phyloP scores from a whole-genome alignment of 2,888 invertebrate genomes.

The Chrysolina americana region DNA sequence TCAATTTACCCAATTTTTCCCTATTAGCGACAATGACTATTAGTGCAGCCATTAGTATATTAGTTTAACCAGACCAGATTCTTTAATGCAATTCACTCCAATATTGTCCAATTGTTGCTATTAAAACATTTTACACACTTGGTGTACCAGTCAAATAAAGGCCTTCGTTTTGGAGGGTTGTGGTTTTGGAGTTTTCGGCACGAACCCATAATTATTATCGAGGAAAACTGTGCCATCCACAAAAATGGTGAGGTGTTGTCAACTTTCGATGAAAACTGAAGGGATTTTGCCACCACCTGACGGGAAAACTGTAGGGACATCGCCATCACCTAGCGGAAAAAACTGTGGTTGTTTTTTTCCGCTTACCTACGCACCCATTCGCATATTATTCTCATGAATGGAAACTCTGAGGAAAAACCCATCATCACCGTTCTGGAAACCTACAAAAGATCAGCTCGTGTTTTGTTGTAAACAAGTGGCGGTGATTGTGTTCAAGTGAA shows the following conservation, averaged over 20 bases:
- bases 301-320: neutral
- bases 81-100: constrained; percentile 71
- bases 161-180: constrained; percentile 66
- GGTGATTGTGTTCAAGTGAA: constrained; percentile 22
- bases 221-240: neutral
- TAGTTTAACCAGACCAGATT: constrained; percentile 71
- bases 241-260: too few relatives aligned
- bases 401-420: constrained; percentile 16
- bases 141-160: constrained; percentile 67
- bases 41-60: constrained; percentile 70
- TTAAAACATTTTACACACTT: constrained; percentile 69
- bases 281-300: neutral
- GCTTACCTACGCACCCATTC: too few relatives aligned
- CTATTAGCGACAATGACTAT: constrained; percentile 71
- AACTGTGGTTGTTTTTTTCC: too few relatives aligned
- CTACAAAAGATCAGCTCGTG: constrained; percentile 20
- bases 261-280: neutral
- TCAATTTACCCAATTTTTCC: constrained; percentile 72
- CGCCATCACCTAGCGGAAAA: too few relatives aligned
- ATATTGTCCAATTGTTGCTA: constrained; percentile 71
- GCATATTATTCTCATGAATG: neutral
- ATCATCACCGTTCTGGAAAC: constrained; percentile 16
- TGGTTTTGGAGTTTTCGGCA: constrained; percentile 30
- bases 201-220: neutral
- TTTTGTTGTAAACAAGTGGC: constrained; percentile 31